Conservation (phyloP, 2,113 vertebrate species). For the Dasyornis broadbenti region DNA sequence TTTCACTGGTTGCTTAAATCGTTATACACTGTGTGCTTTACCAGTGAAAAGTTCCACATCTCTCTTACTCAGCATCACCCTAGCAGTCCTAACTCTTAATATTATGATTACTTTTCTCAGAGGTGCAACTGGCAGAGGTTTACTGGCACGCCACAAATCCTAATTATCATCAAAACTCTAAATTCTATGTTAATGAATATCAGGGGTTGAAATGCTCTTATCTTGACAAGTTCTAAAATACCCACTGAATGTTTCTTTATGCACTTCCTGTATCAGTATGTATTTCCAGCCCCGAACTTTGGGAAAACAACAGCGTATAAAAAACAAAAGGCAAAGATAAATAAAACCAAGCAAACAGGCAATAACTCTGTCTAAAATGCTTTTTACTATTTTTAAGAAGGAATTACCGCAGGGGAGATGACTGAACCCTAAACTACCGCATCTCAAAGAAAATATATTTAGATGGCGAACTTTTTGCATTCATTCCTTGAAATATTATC, state of each 20-base stretch:
- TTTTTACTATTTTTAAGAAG: neutral
- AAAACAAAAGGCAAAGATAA: neutral
- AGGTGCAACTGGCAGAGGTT: neutral
- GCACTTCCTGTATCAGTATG: neutral
- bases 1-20: neutral
- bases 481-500: neutral
- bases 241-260: neutral
- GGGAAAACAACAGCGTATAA: neutral
- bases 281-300: neutral
- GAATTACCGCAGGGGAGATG: neutral
- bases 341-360: neutral
- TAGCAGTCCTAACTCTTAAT: slow-evolving; percentile 7
- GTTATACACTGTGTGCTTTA: neutral
- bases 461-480: neutral
- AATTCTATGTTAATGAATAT: slow-evolving; percentile 9
- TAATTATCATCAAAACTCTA: neutral
- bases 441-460: neutral
- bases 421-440: neutral
- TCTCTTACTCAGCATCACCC: neutral
- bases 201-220: neutral
- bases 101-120: slow-evolving; percentile 38
- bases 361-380: neutral
- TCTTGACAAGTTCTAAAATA: neutral
- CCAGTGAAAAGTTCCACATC: neutral
- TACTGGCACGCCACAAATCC: slow-evolving; percentile 18